Evolutionary conservation across 2,113 vertebrate species (phyloP).

Genomic region (Dipodomys stephensi): DNA sequence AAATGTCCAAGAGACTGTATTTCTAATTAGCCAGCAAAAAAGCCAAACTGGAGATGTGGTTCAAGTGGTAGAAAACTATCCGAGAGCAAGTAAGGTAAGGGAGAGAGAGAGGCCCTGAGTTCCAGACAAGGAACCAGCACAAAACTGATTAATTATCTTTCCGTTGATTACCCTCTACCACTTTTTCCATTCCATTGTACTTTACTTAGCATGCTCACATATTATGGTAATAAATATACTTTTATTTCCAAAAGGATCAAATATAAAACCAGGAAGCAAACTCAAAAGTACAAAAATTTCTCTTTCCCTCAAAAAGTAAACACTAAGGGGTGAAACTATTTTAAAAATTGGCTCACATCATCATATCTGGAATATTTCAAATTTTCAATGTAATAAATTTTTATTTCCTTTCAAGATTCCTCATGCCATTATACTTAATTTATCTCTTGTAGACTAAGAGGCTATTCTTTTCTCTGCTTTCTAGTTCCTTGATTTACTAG

Average conservation of each 20-base stretch:
- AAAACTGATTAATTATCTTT: not conserved
- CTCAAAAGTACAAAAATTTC: conserved; percentile 47
- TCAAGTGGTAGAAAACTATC: not conserved
- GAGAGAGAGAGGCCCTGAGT: not conserved
- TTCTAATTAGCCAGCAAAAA: not conserved
- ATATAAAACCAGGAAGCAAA: conserved; percentile 36
- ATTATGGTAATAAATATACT: not conserved
- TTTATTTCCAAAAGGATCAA: conserved; percentile 54
- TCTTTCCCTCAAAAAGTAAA: not conserved
- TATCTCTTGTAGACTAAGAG: conserved; percentile 7
- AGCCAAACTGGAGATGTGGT: not conserved
- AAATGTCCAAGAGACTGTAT: too few relatives aligned
- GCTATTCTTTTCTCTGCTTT: not conserved
- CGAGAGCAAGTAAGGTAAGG: too few relatives aligned
- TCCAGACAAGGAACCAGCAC: not conserved
- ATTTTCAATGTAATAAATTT: not conserved
- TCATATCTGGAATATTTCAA: not conserved
- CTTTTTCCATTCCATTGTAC: conserved; percentile 3
- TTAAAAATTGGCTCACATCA: conserved; percentile 1
- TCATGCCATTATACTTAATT: conserved; percentile 10
- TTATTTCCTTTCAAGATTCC: not conserved
- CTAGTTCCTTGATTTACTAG: conserved; percentile 15
- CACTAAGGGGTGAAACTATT: not conserved
- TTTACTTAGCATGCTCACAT: not conserved
- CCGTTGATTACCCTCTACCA: not conserved